A percentile compares a stretch with the other conserved stretches of the same genome.
Conservation (phyloP, 1,140 invertebrate genomes). For the Augochlora pura region DNA sequence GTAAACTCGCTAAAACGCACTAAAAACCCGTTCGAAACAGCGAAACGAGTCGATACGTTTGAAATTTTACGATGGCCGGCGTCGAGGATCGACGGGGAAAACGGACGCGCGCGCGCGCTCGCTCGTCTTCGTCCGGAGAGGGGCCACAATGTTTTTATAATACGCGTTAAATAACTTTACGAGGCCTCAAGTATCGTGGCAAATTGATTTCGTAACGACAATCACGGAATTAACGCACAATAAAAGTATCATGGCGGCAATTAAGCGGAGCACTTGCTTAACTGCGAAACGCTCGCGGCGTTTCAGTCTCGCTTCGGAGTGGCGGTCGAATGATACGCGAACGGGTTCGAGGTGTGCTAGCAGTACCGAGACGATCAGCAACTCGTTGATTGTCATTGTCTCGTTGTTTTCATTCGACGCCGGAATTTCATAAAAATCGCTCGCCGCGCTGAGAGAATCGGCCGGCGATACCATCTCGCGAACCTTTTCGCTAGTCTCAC, state of each 20-base stretch:
- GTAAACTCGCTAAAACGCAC: constrained; percentile 7
- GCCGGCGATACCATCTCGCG: too few relatives aligned
- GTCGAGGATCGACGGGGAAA: constrained; percentile 5
- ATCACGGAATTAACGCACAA: constrained; percentile 67
- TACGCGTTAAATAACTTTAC: constrained; percentile 70
- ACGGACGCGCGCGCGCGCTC: neutral
- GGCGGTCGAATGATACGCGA: constrained; percentile 53
- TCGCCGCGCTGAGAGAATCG: too few relatives aligned
- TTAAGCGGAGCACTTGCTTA: constrained; percentile 62
- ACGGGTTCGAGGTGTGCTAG: constrained; percentile 22
- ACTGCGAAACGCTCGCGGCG: constrained; percentile 48
- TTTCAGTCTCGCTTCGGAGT: constrained; percentile 53
- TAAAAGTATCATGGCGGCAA: constrained; percentile 67
- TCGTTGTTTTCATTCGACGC: too few relatives aligned
- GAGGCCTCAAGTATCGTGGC: constrained; percentile 63
- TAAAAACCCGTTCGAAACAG: constrained; percentile 4
- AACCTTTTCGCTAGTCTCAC: too few relatives aligned
- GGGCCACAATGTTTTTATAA: constrained; percentile 66
- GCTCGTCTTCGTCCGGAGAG: too few relatives aligned
- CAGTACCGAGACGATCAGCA: neutral
- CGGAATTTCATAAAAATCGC: too few relatives aligned
- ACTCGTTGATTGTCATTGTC: neutral
- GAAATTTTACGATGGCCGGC: constrained; percentile 35
- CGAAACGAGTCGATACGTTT: constrained; percentile 6
- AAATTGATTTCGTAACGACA: constrained; percentile 70